A percentile compares a stretch with the other conserved stretches of the same genome.
phyloP scores from a whole-genome alignment of 23 tunicate species.

The Ciona savignyi region DNA sequence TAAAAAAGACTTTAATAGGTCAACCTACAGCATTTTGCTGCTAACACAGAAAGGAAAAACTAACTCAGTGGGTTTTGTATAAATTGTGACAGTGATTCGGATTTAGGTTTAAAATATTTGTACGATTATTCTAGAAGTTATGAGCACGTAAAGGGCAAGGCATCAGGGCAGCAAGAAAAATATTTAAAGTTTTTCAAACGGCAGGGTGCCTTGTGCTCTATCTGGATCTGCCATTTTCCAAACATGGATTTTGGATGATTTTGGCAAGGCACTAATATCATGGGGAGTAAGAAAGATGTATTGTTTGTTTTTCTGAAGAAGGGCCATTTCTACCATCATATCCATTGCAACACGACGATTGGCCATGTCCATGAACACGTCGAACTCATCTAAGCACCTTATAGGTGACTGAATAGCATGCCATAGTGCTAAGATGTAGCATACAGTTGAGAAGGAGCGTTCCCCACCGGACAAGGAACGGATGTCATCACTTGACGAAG shows the following conservation, averaged over 20 bases:
- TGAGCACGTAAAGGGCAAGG: no score
- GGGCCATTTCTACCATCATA: conserved; percentile 78
- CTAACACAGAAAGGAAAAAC: no score
- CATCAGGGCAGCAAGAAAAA: neutral
- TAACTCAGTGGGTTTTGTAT: no score
- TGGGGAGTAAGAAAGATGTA: conserved; percentile 90
- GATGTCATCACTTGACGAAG: conserved; percentile 40
- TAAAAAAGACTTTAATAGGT: no score
- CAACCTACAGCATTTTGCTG: no score
- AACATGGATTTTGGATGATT: conserved; percentile 46
- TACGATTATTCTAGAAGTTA: no score
- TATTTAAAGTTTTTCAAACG: conserved; percentile 7
- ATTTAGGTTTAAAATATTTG: no score
- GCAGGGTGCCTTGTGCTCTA: conserved; percentile 51
- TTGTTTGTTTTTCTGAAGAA: conserved; percentile 40
- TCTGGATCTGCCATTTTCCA: conserved; percentile 98
- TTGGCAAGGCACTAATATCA: conserved; percentile 80
- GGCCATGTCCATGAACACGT: conserved; percentile 96
- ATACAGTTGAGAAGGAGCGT: conserved; percentile 88
- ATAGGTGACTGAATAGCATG: conserved; percentile 75
- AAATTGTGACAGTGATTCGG: no score
- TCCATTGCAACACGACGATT: conserved; percentile 95
- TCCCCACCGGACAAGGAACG: conserved; percentile 89
- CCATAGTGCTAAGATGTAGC: conserved; percentile 81
- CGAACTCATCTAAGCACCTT: conserved; percentile 91